Conservation (phyloP, 2,888 invertebrate genomes). For the Eledone cirrhosa region DNA sequence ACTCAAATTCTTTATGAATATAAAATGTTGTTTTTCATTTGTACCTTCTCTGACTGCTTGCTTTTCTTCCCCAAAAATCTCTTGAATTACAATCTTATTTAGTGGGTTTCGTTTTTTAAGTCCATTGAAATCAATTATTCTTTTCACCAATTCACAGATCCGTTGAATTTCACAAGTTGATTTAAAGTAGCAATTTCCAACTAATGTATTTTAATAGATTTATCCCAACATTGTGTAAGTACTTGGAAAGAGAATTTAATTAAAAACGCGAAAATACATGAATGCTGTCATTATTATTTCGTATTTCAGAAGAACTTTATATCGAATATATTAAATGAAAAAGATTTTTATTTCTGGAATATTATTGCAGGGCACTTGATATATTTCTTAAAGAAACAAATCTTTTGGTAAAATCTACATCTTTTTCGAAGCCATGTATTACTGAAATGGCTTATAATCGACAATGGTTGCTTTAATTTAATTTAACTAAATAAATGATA, state of each 20-base stretch:
- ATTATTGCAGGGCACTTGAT: background rate
- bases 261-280: background rate
- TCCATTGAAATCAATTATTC: background rate
- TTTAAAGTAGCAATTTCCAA: background rate
- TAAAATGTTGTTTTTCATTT: background rate
- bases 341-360: background rate
- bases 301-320: background rate
- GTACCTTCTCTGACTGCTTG: background rate
- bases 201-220: background rate
- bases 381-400: background rate
- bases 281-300: background rate
- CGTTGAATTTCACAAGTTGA: background rate
- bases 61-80: background rate
- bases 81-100: background rate
- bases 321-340: background rate
- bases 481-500: background rate
- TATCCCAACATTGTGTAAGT: background rate
- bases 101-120: background rate
- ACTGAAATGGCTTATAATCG: background rate
- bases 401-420: background rate
- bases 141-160: background rate
- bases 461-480: background rate
- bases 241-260: background rate
- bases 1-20: background rate
- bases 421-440: background rate